phyloP scores from a whole-genome alignment of 2,888 invertebrate species.

The Lochmaea capreae region DNA sequence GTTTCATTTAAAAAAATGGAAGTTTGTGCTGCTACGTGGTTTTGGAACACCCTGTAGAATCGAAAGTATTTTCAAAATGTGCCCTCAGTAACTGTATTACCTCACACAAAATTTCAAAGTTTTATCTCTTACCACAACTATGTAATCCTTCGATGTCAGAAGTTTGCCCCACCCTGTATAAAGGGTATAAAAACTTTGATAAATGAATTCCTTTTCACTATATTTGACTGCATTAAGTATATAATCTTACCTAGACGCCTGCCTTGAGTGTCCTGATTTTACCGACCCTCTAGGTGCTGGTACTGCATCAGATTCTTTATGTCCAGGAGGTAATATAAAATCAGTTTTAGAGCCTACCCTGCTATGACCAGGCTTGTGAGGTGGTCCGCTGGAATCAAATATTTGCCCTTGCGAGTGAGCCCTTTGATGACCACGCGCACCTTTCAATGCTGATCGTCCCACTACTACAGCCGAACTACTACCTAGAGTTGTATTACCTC shows the following conservation, averaged over 20 bases:
- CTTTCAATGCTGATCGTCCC: constrained; percentile 77
- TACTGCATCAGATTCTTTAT: constrained; percentile 72
- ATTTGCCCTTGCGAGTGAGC: constrained; percentile 91
- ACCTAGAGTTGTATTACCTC: constrained; percentile 70
- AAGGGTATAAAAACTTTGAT: too few species aligned
- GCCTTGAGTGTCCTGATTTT: constrained; percentile 75
- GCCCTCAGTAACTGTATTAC: too few species aligned
- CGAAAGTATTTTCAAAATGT: too few species aligned
- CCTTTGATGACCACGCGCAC: constrained; percentile 69
- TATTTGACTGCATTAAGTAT: constrained; percentile 63
- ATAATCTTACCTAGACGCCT: constrained; percentile 71
- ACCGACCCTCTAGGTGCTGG: constrained; percentile 65
- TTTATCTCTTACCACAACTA: too few species aligned
- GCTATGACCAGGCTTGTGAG: constrained; percentile 74
- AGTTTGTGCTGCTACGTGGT: too few species aligned
- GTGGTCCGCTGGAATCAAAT: constrained; percentile 67
- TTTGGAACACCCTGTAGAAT: too few species aligned
- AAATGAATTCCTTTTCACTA: too few species aligned
- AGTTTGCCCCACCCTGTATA: too few species aligned
- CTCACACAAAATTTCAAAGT: too few species aligned
- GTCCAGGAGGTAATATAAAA: constrained; percentile 88
- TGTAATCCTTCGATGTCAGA: too few species aligned
- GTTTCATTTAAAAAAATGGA: too few species aligned
- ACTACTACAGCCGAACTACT: constrained; percentile 60
- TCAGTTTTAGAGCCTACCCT: constrained; percentile 89